These are phyloP conservation scores for Drosophila dives DNA, from an alignment of 2,888 invertebrate species.

Conservation along the genomic window DNA sequence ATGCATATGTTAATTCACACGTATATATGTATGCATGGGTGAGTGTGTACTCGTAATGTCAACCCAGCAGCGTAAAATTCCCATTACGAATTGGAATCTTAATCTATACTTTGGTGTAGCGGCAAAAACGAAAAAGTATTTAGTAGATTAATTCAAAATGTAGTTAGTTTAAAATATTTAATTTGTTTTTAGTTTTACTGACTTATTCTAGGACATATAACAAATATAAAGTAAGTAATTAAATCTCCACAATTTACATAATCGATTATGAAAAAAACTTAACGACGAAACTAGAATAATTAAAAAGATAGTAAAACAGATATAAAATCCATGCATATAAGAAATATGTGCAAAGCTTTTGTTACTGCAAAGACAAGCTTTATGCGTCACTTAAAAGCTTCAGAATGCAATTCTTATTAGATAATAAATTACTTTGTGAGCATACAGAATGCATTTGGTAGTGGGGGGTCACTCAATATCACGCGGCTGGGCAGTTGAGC, in stretches of 20 bases:
- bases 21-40: not conserved
- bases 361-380: too few species aligned
- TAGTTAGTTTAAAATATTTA: not conserved
- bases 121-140: not conserved
- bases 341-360: too few species aligned
- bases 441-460: not conserved
- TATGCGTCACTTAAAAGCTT: too few species aligned
- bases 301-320: not conserved
- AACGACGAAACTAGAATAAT: not conserved
- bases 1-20: constrained; percentile 6
- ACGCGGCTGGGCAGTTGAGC: not conserved
- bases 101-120: not conserved
- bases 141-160: too few species aligned
- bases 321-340: not conserved
- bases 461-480: not conserved
- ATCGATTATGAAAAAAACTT: not conserved
- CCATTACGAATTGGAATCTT: not conserved
- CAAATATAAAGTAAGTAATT: too few species aligned
- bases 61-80: not conserved
- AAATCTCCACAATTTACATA: not conserved
- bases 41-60: not conserved
- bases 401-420: not conserved
- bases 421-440: not conserved
- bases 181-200: not conserved
- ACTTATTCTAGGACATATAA: too few species aligned